Percentiles rank a stretch among this genome's conserved stretches.
Evolutionary conservation across 2,888 invertebrate genomes (phyloP).

Genomic region (Plagodis dolabraria): DNA sequence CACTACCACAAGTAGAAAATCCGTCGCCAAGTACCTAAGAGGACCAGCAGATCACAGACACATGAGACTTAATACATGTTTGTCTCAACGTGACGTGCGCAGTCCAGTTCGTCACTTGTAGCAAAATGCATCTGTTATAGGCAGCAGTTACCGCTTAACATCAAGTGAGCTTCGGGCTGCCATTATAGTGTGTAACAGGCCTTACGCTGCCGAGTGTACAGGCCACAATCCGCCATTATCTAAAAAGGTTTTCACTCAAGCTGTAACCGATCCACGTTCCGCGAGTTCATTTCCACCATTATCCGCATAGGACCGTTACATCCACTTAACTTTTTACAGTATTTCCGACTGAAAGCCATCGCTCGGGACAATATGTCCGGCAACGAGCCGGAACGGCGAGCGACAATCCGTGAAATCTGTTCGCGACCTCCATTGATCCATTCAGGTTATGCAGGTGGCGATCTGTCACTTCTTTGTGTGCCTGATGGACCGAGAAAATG

Average conservation of each 20-base stretch:
- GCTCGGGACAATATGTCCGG: slow-evolving; percentile 45
- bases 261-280: slow-evolving; percentile 30
- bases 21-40: too few species aligned
- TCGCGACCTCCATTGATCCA: slow-evolving; percentile 39
- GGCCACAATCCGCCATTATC: background rate
- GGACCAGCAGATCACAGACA: too few species aligned
- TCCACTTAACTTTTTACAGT: slow-evolving; percentile 31
- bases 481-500: slow-evolving; percentile 11
- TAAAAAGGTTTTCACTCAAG: slow-evolving; percentile 12
- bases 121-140: too few species aligned
- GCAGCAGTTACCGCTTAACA: too few species aligned
- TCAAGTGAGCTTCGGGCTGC: too few species aligned
- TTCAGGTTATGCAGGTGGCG: slow-evolving; percentile 30
- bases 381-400: slow-evolving; percentile 48
- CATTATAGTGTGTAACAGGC: too few species aligned
- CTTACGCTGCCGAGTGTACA: too few species aligned
- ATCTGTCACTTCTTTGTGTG: slow-evolving; percentile 34
- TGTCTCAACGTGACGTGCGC: too few species aligned
- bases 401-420: slow-evolving; percentile 56
- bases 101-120: too few species aligned
- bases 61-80: too few species aligned
- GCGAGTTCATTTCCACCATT: slow-evolving; percentile 30
- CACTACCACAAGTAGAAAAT: too few species aligned
- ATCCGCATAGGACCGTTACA: slow-evolving; percentile 31
- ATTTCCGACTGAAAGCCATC: slow-evolving; percentile 30